A percentile compares a stretch with the other conserved stretches of the same genome.
These are phyloP conservation scores for Dendrolimus houi DNA, from an alignment of 2,888 invertebrate species.

Conservation along the genomic window DNA sequence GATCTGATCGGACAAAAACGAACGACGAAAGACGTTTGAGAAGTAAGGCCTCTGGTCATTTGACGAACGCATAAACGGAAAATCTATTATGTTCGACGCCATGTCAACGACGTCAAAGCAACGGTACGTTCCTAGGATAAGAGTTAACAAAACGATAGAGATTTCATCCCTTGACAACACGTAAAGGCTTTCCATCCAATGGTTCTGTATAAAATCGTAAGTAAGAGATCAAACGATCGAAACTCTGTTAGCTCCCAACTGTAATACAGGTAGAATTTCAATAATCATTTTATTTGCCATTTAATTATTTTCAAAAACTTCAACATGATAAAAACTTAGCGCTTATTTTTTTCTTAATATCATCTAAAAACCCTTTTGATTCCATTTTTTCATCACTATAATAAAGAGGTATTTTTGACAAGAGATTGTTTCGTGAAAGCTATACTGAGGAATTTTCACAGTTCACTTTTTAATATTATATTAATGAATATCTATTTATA, in stretches of 20 bases:
- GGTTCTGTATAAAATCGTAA: constrained; percentile 30
- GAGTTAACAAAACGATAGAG: no score
- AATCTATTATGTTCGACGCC: no score
- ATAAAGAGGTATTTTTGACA: constrained; percentile 71
- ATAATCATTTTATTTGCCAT: constrained; percentile 48
- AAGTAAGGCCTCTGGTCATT: no score
- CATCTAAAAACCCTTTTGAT: constrained; percentile 64
- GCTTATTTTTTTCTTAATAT: constrained; percentile 40
- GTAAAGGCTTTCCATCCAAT: background rate
- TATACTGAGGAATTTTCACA: constrained; percentile 33
- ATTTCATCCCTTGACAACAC: background rate
- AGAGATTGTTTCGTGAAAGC: constrained; percentile 44
- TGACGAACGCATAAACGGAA: no score
- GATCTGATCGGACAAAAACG: no score
- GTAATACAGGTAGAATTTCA: constrained; percentile 62
- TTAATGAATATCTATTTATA: background rate
- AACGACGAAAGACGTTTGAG: no score
- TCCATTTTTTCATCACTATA: constrained; percentile 65
- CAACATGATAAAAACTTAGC: constrained; percentile 67
- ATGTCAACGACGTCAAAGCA: no score
- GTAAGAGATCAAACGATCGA: constrained; percentile 24
- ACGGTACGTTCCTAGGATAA: no score
- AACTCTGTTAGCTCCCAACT: constrained; percentile 31
- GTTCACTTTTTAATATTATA: constrained; percentile 26
- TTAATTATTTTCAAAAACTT: constrained; percentile 28